Evolutionary conservation across 2,113 vertebrate species (phyloP).

Genomic region (Chelonoidis abingdonii): DNA sequence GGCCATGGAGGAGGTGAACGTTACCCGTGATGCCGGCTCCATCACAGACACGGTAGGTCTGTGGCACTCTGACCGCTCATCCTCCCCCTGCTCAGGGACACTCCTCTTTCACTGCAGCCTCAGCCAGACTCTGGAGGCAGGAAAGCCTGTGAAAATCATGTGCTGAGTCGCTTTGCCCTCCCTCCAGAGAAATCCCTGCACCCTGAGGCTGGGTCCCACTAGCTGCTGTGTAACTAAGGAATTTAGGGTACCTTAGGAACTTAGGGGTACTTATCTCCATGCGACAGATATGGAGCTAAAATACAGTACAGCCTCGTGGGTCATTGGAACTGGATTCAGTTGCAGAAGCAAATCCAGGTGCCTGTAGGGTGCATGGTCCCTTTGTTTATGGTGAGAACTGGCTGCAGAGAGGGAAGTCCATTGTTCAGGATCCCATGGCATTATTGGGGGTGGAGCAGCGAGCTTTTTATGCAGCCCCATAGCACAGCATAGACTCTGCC

Average conservation of each 20-base stretch:
- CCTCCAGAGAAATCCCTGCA: not conserved
- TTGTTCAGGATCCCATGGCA: not conserved
- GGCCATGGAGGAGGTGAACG: conserved; percentile 73
- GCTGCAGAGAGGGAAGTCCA: not conserved
- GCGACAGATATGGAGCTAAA: not conserved
- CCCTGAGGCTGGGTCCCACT: not conserved
- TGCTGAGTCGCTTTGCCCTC: no score
- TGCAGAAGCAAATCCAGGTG: no score
- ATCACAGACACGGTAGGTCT: conserved; percentile 85
- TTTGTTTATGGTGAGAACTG: not conserved
- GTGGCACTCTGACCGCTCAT: not conserved
- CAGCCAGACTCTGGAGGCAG: not conserved
- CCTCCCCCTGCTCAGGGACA: fast-evolving
- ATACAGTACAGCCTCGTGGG: not conserved
- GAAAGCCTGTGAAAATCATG: not conserved
- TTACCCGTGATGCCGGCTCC: conserved; percentile 56
- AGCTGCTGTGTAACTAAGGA: not conserved
- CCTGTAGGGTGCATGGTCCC: no score
- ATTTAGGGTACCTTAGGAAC: no score
- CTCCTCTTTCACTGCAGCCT: not conserved
- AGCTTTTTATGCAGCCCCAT: not conserved
- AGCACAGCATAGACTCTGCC: not conserved
- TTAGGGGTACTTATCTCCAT: not conserved
- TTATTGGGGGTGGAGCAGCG: not conserved
- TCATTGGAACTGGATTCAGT: no score